Conservation (phyloP, 2,113 vertebrate genomes). For the Orthonyx spaldingii region DNA sequence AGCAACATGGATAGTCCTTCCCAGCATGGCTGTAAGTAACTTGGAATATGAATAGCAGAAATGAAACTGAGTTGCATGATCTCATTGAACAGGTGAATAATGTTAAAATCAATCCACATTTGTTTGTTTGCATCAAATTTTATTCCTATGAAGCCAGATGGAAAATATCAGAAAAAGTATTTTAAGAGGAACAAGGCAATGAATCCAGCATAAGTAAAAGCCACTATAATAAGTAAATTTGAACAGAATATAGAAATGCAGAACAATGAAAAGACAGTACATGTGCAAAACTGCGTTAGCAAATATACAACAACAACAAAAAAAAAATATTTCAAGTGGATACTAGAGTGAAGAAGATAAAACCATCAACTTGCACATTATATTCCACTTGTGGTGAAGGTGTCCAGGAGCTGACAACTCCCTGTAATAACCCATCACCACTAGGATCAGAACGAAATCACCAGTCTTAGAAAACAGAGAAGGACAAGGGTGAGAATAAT, state of each 20-base stretch:
- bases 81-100: not conserved
- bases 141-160: not conserved
- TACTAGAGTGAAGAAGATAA: not conserved
- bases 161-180: not conserved
- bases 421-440: not conserved
- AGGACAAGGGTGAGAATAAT: not conserved
- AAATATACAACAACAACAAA: not conserved
- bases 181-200: not conserved
- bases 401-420: not conserved
- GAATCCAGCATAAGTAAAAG: not conserved
- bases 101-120: not conserved
- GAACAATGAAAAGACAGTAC: not conserved
- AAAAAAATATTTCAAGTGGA: not conserved
- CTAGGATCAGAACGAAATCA: not conserved
- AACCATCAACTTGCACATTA: not conserved
- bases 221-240: not conserved
- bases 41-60: not conserved
- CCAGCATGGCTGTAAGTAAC: not conserved
- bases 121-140: not conserved
- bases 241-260: not conserved
- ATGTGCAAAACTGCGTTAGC: not conserved
- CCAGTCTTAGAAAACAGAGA: not conserved
- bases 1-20: not conserved
- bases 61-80: not conserved
- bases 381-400: not conserved